These are phyloP conservation scores for Echinarachnius parma DNA, from an alignment of 53 echinoderm and acorn worm genomes.

Conservation along the genomic window DNA sequence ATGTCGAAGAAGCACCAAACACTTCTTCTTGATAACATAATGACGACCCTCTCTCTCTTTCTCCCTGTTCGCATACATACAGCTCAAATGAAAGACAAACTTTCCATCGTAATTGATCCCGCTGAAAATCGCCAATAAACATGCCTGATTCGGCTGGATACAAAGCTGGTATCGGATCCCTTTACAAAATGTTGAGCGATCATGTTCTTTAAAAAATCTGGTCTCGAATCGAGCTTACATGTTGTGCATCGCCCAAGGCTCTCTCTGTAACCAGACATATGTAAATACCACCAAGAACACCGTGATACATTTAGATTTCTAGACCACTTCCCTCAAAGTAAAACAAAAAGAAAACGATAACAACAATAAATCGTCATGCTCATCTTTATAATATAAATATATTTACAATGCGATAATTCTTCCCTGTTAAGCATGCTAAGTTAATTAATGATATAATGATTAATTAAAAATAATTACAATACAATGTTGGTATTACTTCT, in stretches of 20 bases:
- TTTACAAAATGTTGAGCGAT: background rate
- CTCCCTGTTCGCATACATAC: background rate
- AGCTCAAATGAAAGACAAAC: background rate
- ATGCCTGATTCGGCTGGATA: constrained; percentile 17
- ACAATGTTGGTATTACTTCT: no score
- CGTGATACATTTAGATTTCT: constrained; percentile 2
- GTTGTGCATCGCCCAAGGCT: no score
- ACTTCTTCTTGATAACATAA: no score
- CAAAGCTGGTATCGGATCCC: background rate
- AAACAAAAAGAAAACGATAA: no score
- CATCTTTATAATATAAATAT: no score
- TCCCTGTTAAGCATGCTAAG: no score
- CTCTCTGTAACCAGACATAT: constrained; percentile 13
- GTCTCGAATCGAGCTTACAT: background rate
- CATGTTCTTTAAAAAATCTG: background rate
- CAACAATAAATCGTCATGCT: no score
- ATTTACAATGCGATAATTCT: no score
- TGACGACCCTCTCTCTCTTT: background rate
- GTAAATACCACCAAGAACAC: constrained; percentile 4
- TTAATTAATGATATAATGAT: no score
- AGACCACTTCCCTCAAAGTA: no score
- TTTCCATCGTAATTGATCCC: background rate
- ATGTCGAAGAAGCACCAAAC: no score
- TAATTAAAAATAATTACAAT: no score
- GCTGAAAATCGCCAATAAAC: constrained; percentile 19